phyloP scores from a whole-genome alignment of 2,888 invertebrate genomes.

The Hemistola chrysoprasaria region DNA sequence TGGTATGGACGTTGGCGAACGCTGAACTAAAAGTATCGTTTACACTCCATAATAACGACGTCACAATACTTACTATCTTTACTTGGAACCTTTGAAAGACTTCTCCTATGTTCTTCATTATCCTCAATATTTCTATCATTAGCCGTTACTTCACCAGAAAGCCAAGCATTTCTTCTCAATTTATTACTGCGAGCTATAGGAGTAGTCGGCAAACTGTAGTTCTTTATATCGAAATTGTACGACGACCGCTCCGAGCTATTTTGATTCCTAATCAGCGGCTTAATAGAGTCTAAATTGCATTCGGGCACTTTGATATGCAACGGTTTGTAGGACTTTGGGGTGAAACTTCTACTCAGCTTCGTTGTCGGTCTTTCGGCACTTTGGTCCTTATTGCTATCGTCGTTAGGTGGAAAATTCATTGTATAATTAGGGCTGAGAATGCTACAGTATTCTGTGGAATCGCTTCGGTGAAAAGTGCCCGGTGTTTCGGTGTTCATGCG shows the following conservation, averaged over 20 bases:
- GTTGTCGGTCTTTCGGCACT: constrained; percentile 49
- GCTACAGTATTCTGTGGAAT: constrained; percentile 77
- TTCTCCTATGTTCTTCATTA: constrained; percentile 21
- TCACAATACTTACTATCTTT: constrained; percentile 38
- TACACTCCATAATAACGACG: too few species aligned
- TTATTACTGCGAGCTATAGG: constrained; percentile 81
- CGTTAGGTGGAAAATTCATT: constrained; percentile 42
- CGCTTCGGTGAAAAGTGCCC: constrained; percentile 63
- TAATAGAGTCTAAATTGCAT: constrained; percentile 63
- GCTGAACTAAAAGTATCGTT: too few species aligned
- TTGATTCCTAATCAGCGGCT: constrained; percentile 56
- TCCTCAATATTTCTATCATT: constrained; percentile 34
- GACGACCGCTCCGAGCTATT: constrained; percentile 50
- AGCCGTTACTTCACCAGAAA: constrained; percentile 64
- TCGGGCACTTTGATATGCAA: constrained; percentile 74
- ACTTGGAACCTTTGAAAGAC: constrained; percentile 24
- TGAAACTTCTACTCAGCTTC: constrained; percentile 70
- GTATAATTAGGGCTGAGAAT: constrained; percentile 68
- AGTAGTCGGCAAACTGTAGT: constrained; percentile 74
- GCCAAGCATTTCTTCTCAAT: constrained; percentile 78
- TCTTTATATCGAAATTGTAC: constrained; percentile 74
- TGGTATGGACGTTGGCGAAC: constrained; percentile 31
- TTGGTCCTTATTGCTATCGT: constrained; percentile 47
- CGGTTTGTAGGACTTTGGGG: constrained; percentile 73
- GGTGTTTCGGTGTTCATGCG: constrained; percentile 62